Evolutionary conservation across 2,888 invertebrate species (phyloP), one percentile per base, ranked within the genome.

Genomic region (Nudaria mundana): DNA sequence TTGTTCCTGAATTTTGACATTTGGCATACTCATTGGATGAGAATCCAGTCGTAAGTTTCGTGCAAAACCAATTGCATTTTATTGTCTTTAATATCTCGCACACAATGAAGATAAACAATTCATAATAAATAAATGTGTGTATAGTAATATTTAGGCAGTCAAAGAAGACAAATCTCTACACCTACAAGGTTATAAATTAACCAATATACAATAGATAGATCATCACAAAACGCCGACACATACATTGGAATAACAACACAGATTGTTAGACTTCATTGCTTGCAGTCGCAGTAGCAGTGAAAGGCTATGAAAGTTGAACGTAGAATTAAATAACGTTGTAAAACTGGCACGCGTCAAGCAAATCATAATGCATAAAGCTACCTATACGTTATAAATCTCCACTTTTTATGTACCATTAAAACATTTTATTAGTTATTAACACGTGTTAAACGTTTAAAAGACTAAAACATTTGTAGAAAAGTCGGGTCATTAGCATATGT

Each of bases 371-470:
- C 71, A 74, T 76, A 56, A 75, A 71, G 75, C 77, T 80, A 79
- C 70, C 70, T 72, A 74, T 80, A 76, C 78, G 81, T 79, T 82
- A 81, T 88, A 85, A 87, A 88, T 88, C 86, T 82, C 73, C 73
- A 79, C 80, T 84, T 88, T 88, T 88, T 85, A 88, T 86, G 85
- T 79, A 79, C 85, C 84, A 86, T 84, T 85, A 87, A 85, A 79
- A 70, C 69, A 67, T 85, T 88, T 88, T 88, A 88, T 88, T 85
- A 80, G 84, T 81, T 85, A 88, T 88, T 87, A 88, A 88, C 86
- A 88, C 83, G 71, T 88, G 84, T 82, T 84, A 71, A 81, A 80
- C 71, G 76, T 66, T 67, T 76, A 70, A 77, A 76, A 83, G 76
- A 79, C 81, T 82, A 75, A 74, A 85, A 82, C 84, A 82, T 82